Evolutionary conservation across 2,888 invertebrate genomes (phyloP).

Genomic region (Lamellibrachia columna): DNA sequence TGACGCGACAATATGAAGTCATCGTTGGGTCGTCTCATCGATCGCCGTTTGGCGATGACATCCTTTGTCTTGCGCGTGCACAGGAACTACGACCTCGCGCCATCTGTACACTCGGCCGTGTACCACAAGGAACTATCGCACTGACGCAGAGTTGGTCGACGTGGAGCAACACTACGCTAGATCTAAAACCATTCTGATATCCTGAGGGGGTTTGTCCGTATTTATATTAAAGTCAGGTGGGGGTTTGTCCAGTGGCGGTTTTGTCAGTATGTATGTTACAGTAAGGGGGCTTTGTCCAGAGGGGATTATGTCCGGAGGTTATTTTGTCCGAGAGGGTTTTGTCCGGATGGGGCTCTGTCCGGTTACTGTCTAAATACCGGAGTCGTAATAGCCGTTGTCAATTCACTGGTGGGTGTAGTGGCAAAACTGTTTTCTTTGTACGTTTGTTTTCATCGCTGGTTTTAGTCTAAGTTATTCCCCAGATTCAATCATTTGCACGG

Average conservation of each 20-base stretch:
- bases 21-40: background rate
- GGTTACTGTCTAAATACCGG: background rate
- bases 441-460: background rate
- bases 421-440: background rate
- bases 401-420: background rate
- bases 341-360: too few relatives aligned
- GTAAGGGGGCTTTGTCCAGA: too few relatives aligned
- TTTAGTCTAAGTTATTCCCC: background rate
- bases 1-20: background rate
- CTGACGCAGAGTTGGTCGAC: background rate
- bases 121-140: background rate
- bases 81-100: background rate
- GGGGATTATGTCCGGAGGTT: too few relatives aligned
- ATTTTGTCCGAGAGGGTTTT: too few relatives aligned
- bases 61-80: background rate
- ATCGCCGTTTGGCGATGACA: background rate
- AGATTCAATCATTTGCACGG: background rate
- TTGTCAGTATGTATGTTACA: too few relatives aligned
- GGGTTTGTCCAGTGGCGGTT: too few relatives aligned
- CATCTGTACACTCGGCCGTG: background rate
- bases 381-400: background rate
- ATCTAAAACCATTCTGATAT: too few relatives aligned
- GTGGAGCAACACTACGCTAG: background rate
- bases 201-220: too few relatives aligned
- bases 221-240: too few relatives aligned